A percentile compares a stretch with the other conserved stretches of the same genome.
Conservation (phyloP, 2,888 invertebrate genomes). For the Hololepta plana region DNA sequence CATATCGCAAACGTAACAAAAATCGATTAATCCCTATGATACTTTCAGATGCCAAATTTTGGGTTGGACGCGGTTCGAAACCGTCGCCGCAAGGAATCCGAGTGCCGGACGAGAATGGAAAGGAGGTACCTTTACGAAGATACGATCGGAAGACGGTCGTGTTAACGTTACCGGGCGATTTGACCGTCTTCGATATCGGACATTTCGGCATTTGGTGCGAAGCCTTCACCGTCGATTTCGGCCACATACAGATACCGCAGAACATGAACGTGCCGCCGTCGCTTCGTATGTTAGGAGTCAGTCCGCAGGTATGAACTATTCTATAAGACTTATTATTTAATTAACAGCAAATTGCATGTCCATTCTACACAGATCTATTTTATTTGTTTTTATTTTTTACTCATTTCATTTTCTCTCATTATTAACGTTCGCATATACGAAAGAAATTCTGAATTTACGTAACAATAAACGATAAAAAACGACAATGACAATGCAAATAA, state of each 20-base stretch:
- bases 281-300: constrained; percentile 81
- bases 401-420: too few relatives aligned
- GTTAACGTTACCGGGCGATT: constrained; percentile 69
- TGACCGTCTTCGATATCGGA: constrained; percentile 83
- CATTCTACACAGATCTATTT: too few relatives aligned
- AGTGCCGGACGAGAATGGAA: constrained; percentile 84
- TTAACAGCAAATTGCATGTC: not conserved
- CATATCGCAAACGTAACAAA: not conserved
- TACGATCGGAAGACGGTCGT: constrained; percentile 81
- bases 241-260: constrained; percentile 62
- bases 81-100: constrained; percentile 70
- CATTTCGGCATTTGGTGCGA: constrained; percentile 91
- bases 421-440: too few relatives aligned
- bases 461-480: too few relatives aligned
- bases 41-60: constrained; percentile 74
- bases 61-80: constrained; percentile 70
- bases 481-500: too few relatives aligned
- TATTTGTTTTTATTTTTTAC: too few relatives aligned
- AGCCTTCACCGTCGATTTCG: constrained; percentile 84
- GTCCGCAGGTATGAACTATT: constrained; percentile 63
- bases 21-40: not conserved
- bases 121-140: constrained; percentile 54
- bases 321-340: too few relatives aligned
- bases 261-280: constrained; percentile 74
- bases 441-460: too few relatives aligned